Evolutionary conservation across 2,113 vertebrate genomes (phyloP), one percentile per base, ranked within the genome.

Genomic region (Addax nasomaculatus): DNA sequence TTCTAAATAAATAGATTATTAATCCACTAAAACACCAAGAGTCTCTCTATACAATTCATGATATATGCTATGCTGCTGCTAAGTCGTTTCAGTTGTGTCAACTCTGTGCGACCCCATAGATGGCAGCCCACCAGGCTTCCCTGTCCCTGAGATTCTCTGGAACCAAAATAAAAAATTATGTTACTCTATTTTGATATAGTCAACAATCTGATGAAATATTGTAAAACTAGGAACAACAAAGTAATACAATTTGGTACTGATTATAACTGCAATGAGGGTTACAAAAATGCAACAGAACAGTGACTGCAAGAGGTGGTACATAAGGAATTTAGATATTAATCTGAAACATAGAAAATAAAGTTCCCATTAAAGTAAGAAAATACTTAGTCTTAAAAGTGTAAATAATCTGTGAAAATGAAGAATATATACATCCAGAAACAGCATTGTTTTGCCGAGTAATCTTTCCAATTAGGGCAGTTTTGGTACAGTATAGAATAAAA

Each of bases 1-100:
- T 15, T 79, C 58, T 93, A 45, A 27, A 89, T 70, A 87, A 95
- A 85, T 53, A 94, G 79, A 85, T 92, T 47, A 89, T 49, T 91
- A 95, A 86, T 51, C 2, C 55, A 7, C 9, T 93, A 51, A 94
- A 90, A 85, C 70, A 47, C 84, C 64, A 87, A 94, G 33, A 76
- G 29, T 33, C 53, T 49, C 14, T 73, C 51, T 11, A 58, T 47
- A 51, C 0, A 58, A 14, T 16, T 43, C 5, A 45, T 87, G 39
- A 36, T 30, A 62, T 33, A 33, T 33, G 60, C 14, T 33, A 64
- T 62, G 27, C 27, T 58, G 57, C 57, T 58, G 57, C 57, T 60
- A 29, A 60, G 5, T 60, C 2, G 1, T 11, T 27, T 60, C 27
- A 60, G 27, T 13, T 2, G 27, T 60, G 27, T 60, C 2, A 12